phyloP scores from a whole-genome alignment of 2,888 invertebrate species.

The Petrolisthes manimaculis region DNA sequence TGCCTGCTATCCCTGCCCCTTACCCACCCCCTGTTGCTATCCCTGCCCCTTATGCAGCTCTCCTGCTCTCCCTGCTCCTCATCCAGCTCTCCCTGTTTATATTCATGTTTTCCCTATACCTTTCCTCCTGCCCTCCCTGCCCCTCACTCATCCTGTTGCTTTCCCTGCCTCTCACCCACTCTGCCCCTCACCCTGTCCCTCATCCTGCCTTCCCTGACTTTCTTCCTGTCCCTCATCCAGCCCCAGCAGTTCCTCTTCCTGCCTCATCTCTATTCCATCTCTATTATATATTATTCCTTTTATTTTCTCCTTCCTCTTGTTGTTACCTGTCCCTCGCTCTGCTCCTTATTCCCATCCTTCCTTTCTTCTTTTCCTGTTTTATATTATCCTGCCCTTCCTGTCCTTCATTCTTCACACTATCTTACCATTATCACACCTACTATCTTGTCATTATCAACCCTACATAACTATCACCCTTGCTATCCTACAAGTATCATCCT shows the following conservation, averaged over 20 bases:
- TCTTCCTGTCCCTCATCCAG: too few relatives aligned
- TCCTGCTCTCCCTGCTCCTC: background rate
- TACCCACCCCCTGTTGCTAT: background rate
- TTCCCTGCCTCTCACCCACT: too few relatives aligned
- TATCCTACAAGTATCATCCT: too few relatives aligned
- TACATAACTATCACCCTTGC: too few relatives aligned
- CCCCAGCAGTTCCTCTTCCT: background rate
- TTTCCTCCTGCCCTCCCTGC: too few relatives aligned
- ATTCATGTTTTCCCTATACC: too few relatives aligned
- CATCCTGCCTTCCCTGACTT: too few relatives aligned
- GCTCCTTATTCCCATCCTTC: background rate
- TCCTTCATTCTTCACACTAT: background rate
- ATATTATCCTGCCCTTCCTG: background rate
- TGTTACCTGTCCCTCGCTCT: background rate
- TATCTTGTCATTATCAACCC: too few relatives aligned
- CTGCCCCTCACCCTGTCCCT: too few relatives aligned
- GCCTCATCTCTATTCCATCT: background rate
- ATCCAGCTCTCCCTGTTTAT: too few relatives aligned
- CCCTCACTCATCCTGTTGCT: too few relatives aligned
- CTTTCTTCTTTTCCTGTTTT: background rate
- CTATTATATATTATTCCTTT: background rate
- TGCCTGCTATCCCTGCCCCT: conserved; percentile 7
- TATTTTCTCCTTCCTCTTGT: background rate
- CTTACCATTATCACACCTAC: background rate
- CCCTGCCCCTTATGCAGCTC: too few relatives aligned